Conservation (phyloP, 2,113 vertebrate species). For the Plestiodon gilberti region DNA sequence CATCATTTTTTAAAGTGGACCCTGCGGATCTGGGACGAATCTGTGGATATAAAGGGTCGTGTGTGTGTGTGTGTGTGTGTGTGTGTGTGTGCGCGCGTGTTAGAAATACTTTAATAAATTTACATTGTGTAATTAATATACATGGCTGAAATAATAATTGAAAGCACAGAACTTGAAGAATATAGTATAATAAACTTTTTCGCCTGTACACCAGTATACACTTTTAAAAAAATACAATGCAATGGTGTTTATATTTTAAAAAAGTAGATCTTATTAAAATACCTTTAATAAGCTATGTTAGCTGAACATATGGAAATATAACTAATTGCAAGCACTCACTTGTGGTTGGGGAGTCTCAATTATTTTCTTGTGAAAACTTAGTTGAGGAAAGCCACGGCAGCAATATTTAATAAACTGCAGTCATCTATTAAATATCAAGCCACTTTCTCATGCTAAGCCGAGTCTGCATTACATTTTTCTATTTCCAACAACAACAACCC, state of each 20-base stretch:
- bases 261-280: constrained; percentile 29
- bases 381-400: constrained; percentile 50
- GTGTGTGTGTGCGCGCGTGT: too few relatives aligned
- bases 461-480: constrained; percentile 36
- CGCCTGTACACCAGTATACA: too few relatives aligned
- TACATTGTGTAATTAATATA: too few relatives aligned
- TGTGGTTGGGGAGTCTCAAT: constrained; percentile 38
- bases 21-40: background rate
- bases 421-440: constrained; percentile 48
- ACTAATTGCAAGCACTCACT: constrained; percentile 43
- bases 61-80: too few relatives aligned
- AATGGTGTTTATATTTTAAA: constrained; percentile 33
- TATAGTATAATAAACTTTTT: background rate
- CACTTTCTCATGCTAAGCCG: constrained; percentile 45
- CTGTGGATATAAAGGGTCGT: too few relatives aligned
- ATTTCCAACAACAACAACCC: background rate
- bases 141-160: background rate
- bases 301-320: background rate
- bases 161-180: background rate
- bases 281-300: constrained; percentile 13
- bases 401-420: constrained; percentile 57
- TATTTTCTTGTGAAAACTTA: constrained; percentile 60
- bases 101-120: too few relatives aligned
- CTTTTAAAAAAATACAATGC: background rate
- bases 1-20: too few relatives aligned